These are phyloP conservation scores for Taeniopygia guttata DNA, from an alignment of 2,797 vertebrate species.

Conservation along the genomic window DNA sequence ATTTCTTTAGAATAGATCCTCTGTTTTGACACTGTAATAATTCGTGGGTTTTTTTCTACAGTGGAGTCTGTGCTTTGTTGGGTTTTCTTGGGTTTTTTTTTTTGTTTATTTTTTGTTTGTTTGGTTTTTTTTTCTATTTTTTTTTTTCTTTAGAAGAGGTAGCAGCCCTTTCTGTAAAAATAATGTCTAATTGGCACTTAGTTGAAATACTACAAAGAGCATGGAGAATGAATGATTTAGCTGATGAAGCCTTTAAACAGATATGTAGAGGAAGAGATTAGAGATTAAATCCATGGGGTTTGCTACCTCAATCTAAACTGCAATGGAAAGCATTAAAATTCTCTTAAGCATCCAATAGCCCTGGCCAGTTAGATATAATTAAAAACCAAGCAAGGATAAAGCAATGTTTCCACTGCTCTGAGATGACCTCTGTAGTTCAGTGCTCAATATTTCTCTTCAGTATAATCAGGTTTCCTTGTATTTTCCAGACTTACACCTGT, in stretches of 20 bases:
- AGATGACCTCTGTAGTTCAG: not conserved
- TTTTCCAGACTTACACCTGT: not conserved
- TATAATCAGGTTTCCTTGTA: not conserved
- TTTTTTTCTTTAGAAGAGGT: not conserved
- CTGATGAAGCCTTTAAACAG: not conserved
- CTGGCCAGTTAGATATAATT: not conserved
- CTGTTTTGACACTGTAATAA: slow-evolving; percentile 10
- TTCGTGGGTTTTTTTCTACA: not conserved
- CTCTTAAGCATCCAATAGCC: not conserved
- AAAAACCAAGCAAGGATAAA: slow-evolving; percentile 23
- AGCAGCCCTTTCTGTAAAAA: not conserved
- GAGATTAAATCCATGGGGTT: not conserved
- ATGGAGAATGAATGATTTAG: not conserved
- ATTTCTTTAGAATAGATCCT: slow-evolving; percentile 22
- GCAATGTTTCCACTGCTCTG: not conserved
- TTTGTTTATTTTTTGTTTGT: no score
- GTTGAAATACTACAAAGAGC: not conserved
- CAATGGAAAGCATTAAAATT: not conserved
- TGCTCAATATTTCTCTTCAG: not conserved
- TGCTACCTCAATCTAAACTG: not conserved
- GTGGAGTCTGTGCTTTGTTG: fast-evolving
- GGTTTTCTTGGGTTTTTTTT: fast-evolving
- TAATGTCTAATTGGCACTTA: not conserved
- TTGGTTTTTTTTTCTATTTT: no score
- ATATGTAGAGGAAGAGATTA: not conserved